phyloP scores from a whole-genome alignment of 1,140 invertebrate species.

The Oryctes rhinoceros region DNA sequence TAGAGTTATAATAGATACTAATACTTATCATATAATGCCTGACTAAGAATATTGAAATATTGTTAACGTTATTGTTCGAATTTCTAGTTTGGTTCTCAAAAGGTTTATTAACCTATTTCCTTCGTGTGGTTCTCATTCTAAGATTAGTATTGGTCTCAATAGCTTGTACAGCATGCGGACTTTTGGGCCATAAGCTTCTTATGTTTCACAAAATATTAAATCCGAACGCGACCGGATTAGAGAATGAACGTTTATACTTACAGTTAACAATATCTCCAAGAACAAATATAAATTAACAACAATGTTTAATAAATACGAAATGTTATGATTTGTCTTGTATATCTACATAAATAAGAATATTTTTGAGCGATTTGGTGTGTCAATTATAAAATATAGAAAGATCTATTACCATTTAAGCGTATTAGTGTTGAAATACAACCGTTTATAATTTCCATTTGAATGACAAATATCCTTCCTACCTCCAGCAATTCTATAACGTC shows the following conservation, averaged over 20 bases:
- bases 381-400: neutral
- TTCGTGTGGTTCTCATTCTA: too few species aligned
- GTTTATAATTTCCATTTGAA: neutral
- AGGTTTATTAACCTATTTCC: too few species aligned
- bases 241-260: neutral
- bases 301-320: too few species aligned
- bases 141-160: too few species aligned
- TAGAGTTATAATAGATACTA: neutral
- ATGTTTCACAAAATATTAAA: too few species aligned
- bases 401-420: conserved; percentile 8
- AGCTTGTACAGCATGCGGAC: too few species aligned
- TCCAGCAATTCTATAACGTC: neutral
- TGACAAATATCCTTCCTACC: neutral
- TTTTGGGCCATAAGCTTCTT: too few species aligned
- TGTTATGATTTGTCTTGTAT: neutral
- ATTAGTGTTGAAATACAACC: conserved; percentile 10
- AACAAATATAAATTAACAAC: neutral
- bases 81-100: too few species aligned
- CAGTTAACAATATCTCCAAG: neutral
- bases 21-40: conserved; percentile 4
- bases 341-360: neutral
- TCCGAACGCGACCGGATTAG: too few species aligned
- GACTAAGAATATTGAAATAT: conserved; percentile 13
- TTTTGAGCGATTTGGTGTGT: neutral
- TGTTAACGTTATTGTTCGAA: neutral